These are phyloP conservation scores for Spea hammondii DNA, from an alignment of 2,797 vertebrate species.

Conservation along the genomic window DNA sequence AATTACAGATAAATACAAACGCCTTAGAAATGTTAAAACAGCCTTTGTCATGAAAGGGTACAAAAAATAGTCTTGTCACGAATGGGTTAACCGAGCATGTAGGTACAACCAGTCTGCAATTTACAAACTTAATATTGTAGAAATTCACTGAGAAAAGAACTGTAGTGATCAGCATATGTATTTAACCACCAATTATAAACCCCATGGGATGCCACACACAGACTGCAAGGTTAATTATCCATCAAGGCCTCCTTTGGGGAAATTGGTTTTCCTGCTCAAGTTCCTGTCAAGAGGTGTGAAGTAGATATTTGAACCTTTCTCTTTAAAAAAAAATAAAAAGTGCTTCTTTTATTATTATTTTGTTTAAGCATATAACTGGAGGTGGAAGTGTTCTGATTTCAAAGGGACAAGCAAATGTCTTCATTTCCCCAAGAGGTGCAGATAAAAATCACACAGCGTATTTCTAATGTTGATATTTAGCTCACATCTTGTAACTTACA, in stretches of 20 bases:
- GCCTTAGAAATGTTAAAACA: too few relatives aligned
- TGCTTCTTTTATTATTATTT: constrained; percentile 1
- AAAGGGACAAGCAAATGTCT: neutral
- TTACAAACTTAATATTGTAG: constrained; percentile 21
- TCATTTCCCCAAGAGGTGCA: neutral
- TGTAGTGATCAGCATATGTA: constrained; percentile 1
- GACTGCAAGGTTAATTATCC: constrained; percentile 14
- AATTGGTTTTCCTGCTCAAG: constrained; percentile 13
- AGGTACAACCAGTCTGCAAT: constrained; percentile 3
- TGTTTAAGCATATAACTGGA: constrained; percentile 18
- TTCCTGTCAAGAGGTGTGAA: constrained; percentile 36
- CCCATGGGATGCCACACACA: constrained; percentile 34
- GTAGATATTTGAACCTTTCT: constrained; percentile 10
- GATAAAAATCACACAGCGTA: neutral
- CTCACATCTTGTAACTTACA: too few relatives aligned
- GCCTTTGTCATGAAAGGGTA: too few relatives aligned
- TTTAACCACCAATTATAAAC: constrained; percentile 18
- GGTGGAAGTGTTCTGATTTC: neutral
- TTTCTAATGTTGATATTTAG: neutral
- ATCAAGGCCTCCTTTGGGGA: constrained; percentile 25
- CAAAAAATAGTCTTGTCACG: too few relatives aligned
- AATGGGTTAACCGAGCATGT: neutral
- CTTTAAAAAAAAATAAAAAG: neutral
- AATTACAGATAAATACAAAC: too few relatives aligned
- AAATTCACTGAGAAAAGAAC: constrained; percentile 21